A percentile compares a stretch with the other conserved stretches of the same genome.
Evolutionary conservation across 2,888 invertebrate genomes (phyloP).

Genomic region (Anodontia alba): DNA sequence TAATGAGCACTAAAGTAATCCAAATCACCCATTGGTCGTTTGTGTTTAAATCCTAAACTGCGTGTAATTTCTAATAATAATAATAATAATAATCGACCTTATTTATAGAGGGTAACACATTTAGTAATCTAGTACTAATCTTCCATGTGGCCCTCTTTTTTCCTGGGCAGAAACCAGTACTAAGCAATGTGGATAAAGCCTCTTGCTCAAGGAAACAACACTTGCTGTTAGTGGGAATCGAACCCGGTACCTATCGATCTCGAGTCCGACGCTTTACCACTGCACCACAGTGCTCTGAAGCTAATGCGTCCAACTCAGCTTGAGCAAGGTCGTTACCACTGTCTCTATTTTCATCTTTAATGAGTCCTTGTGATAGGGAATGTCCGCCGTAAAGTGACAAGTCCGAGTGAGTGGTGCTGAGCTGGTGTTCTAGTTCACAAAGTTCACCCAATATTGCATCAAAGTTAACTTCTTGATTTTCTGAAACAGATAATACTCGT

Average conservation of each 20-base stretch:
- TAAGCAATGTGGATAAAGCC: too few relatives aligned
- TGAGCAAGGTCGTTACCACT: conserved; percentile 74
- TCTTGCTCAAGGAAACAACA: too few relatives aligned
- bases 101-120: too few relatives aligned
- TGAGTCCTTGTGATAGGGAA: conserved; percentile 85
- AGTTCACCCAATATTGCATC: conserved; percentile 98
- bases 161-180: too few relatives aligned
- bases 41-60: conserved; percentile 70
- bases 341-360: conserved; percentile 66
- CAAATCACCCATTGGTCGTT: conserved; percentile 62
- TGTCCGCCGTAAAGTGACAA: conserved; percentile 47
- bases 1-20: conserved; percentile 68
- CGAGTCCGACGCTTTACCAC: too few relatives aligned
- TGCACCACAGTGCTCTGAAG: too few relatives aligned
- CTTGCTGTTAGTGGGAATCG: too few relatives aligned
- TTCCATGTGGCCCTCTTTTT: too few relatives aligned
- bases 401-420: conserved; percentile 86
- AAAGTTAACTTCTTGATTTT: conserved; percentile 97
- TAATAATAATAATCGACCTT: too few relatives aligned
- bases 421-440: conserved; percentile 92
- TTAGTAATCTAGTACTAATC: too few relatives aligned
- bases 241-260: too few relatives aligned
- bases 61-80: conserved; percentile 80
- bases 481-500: conserved; percentile 86
- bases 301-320: conserved; percentile 78